phyloP scores from a whole-genome alignment of 2,113 vertebrate genomes.

The Perognathus longimembris region DNA sequence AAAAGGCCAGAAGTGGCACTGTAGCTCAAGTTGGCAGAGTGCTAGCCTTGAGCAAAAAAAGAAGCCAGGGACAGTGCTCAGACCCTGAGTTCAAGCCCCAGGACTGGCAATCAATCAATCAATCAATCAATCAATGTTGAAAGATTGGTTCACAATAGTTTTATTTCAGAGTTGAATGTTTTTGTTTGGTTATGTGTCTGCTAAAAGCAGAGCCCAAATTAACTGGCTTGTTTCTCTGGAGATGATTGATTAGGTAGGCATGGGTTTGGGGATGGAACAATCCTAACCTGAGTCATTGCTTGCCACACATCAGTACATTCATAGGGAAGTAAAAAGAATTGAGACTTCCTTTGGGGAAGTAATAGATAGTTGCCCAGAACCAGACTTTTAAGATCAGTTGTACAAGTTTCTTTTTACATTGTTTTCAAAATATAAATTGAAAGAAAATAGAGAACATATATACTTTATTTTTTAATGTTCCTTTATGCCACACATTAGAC shows the following conservation, averaged over 20 bases:
- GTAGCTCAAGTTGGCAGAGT: no score
- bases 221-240: neutral
- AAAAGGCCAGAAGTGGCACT: no score
- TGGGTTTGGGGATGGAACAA: neutral
- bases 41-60: no score
- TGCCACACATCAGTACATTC: neutral
- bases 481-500: neutral
- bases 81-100: no score
- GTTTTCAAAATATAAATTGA: neutral
- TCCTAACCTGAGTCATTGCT: neutral
- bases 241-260: neutral
- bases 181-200: constrained; percentile 31
- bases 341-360: neutral
- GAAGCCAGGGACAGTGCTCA: no score
- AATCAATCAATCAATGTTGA: no score
- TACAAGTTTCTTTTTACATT: neutral
- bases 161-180: neutral
- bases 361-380: neutral
- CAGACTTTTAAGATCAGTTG: neutral
- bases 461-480: constrained; percentile 17
- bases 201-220: neutral
- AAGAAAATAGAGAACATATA: neutral
- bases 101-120: no score
- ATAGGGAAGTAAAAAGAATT: neutral
- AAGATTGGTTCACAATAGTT: neutral